Base-by-base conservation (phyloP, 2,113 vertebrate genomes). In the Esox niger region DNA sequence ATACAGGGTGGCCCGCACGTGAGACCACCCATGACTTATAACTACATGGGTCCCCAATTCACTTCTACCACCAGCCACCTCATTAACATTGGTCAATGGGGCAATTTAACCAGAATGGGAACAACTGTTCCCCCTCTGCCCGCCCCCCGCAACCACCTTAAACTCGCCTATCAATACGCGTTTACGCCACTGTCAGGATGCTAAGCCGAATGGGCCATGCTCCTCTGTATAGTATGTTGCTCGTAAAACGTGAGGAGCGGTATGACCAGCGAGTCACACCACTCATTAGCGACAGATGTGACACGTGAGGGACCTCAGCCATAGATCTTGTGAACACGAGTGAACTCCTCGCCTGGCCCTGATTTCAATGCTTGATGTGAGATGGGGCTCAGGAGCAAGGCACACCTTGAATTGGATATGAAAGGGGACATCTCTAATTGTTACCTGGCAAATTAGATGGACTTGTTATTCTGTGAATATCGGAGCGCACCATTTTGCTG, bases 141-240 rank as follows among this genome's bases (percentile, higher is more conserved):
- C 67, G 30, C 69, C 66, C 70, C 66, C 71, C 74, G 52, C 69
- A 81, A 75, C 77, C 43, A 8, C 54, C n/a, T n/a, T n/a, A n/a
- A n/a, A n/a, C n/a, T n/a, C n/a, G n/a, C n/a, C n/a, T n/a, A n/a
- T 88, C 79, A 79, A 77, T 84, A 72, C 74, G 57, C 80, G 80
- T 88, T 83, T 77, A 76, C 76, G 32, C 69, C 35, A 70, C 65
- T 77, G 81, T 59, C 78, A 71, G 64, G 23, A 69, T 43, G 21
- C 8, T 54, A 79, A 30, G 73, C 66, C 23, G 61, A 21, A 17
- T 20, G 21, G n/a, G 27, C 54, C 56, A 33, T 70, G 33, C 46
- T 71, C 46, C 23, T 65, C 35, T 20, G 30, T 31, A 52, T 79
- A 13, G 32, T 43, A 59, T 80, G 63, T 43, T 61, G 23, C 78